Conservation (phyloP, 35 echinoderm and acorn worm genomes). For the Antedon bifida region DNA sequence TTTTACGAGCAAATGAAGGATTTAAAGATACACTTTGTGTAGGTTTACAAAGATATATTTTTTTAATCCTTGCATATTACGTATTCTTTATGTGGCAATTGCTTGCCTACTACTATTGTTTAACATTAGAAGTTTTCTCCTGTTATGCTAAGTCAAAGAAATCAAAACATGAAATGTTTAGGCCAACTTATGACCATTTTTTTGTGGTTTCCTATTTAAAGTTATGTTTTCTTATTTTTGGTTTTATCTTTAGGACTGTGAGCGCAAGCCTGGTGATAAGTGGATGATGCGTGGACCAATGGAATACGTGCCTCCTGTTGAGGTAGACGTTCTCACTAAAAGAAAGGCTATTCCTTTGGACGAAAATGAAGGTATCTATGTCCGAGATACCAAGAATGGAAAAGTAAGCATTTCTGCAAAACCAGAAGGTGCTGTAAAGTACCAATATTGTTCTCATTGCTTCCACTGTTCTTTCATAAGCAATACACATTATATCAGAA, state of each 20-base stretch:
- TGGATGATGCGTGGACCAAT: conserved; percentile 96
- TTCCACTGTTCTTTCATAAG: background rate
- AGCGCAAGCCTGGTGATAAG: conserved; percentile 72
- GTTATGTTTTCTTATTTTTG: too few relatives aligned
- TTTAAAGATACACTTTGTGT: conserved; percentile 67
- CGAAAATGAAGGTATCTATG: conserved; percentile 98
- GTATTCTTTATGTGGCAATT: background rate
- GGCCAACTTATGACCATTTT: too few relatives aligned
- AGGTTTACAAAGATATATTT: conserved; percentile 20
- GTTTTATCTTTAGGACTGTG: conserved; percentile 12
- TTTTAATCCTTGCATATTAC: background rate
- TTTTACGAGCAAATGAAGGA: conserved; percentile 67
- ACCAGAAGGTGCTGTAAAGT: too few relatives aligned
- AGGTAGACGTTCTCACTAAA: conserved; percentile 72
- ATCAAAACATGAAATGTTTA: too few relatives aligned
- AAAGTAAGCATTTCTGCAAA: conserved; percentile 55
- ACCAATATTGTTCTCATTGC: too few relatives aligned
- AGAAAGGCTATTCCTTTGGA: conserved; percentile 92
- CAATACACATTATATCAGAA: background rate
- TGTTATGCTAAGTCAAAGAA: too few relatives aligned
- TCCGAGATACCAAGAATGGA: conserved; percentile 93
- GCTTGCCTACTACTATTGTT: too few relatives aligned
- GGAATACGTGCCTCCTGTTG: conserved; percentile 91
- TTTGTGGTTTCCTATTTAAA: too few relatives aligned
- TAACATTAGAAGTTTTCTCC: too few relatives aligned